Evolutionary conservation across 2,113 vertebrate species (phyloP).

Genomic region (Daboia siamensis): DNA sequence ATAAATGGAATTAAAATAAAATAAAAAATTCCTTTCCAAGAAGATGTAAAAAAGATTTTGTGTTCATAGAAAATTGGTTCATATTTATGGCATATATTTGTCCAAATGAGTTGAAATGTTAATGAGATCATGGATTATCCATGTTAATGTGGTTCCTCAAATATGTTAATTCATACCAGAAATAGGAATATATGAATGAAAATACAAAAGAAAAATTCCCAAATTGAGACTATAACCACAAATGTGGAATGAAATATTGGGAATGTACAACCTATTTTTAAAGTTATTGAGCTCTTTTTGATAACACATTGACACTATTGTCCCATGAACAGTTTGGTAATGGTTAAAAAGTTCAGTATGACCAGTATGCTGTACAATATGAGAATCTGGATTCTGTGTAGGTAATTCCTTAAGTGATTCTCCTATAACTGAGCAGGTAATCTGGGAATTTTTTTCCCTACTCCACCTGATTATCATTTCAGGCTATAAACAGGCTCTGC

Average conservation of each 20-base stretch:
- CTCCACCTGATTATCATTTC: neutral
- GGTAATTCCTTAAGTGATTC: neutral
- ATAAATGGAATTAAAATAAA: too few relatives aligned
- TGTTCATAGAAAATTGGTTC: neutral
- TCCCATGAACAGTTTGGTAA: neutral
- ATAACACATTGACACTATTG: neutral
- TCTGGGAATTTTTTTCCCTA: neutral
- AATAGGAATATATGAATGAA: neutral
- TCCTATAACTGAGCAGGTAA: neutral
- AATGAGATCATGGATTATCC: neutral
- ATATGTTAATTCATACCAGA: neutral
- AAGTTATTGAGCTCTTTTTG: neutral
- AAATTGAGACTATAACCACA: neutral
- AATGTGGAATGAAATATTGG: neutral
- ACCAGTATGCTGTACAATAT: neutral
- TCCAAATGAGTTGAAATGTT: neutral
- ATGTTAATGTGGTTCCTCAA: neutral
- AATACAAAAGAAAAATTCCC: neutral
- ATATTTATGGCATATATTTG: neutral
- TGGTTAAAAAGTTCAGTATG: neutral
- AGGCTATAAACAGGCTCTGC: neutral
- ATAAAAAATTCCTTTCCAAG: neutral
- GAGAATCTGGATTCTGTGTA: neutral
- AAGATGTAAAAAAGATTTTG: neutral
- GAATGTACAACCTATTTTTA: neutral